Evolutionary conservation across 2,888 invertebrate genomes (phyloP).

Genomic region (Tetragonisca angustula): DNA sequence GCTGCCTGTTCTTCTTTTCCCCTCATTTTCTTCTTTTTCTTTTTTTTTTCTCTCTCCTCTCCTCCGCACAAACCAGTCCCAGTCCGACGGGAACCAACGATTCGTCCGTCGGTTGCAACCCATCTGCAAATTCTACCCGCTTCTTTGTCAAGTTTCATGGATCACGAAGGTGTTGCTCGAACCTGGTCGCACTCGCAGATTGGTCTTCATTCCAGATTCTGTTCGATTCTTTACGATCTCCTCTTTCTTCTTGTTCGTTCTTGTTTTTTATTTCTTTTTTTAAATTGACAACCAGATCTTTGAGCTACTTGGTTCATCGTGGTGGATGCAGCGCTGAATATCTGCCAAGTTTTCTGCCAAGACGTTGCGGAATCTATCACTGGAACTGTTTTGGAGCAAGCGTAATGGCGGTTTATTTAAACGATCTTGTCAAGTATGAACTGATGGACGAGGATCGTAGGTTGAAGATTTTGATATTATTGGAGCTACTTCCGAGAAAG

Average conservation of each 20-base stretch:
- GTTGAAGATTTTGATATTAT: too few species aligned
- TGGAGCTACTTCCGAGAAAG: too few species aligned
- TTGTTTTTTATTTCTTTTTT: too few species aligned
- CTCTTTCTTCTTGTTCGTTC: too few species aligned
- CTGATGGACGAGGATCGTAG: too few species aligned
- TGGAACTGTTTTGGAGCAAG: too few species aligned
- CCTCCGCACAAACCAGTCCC: conserved; percentile 40
- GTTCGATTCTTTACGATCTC: neutral
- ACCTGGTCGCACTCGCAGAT: neutral
- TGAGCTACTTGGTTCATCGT: neutral
- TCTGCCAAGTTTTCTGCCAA: neutral
- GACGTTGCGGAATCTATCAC: too few species aligned
- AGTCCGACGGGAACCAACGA: conserved; percentile 50
- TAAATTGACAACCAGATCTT: neutral
- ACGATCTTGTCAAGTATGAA: too few species aligned
- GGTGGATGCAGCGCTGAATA: neutral
- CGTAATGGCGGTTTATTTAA: too few species aligned
- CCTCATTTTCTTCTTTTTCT: conserved; percentile 44
- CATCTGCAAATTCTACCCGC: conserved; percentile 41
- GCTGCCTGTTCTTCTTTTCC: conserved; percentile 40
- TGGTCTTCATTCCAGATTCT: neutral
- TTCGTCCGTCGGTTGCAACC: conserved; percentile 45
- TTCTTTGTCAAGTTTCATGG: conserved; percentile 18
- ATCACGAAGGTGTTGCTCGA: conserved; percentile 42
- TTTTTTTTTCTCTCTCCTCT: conserved; percentile 30